Percentiles rank a stretch among this genome's conserved stretches.
phyloP scores from a whole-genome alignment of 2,888 invertebrate genomes.

The Macrophya alboannulata region DNA sequence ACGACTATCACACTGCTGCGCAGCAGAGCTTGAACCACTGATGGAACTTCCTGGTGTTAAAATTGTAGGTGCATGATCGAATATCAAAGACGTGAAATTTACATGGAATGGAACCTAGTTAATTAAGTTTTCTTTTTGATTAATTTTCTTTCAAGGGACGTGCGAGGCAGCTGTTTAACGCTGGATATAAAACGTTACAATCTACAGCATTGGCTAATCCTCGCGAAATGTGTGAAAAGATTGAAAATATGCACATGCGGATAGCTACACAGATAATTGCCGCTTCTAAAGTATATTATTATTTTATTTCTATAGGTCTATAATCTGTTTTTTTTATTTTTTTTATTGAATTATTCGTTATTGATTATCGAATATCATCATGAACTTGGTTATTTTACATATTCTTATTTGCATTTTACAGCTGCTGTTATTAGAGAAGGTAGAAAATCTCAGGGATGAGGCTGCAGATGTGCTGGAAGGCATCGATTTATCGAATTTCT shows the following conservation, averaged over 20 bases:
- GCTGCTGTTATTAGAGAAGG: slow-evolving; percentile 91
- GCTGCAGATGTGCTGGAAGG: slow-evolving; percentile 88
- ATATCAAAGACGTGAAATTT: neutral
- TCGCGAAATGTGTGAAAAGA: slow-evolving; percentile 83
- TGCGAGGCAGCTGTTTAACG: slow-evolving; percentile 91
- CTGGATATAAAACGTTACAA: slow-evolving; percentile 90
- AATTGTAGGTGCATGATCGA: slow-evolving; percentile 82
- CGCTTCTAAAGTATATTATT: slow-evolving; percentile 88
- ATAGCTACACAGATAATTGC: slow-evolving; percentile 92
- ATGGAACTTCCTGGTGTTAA: slow-evolving; percentile 95
- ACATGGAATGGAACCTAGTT: no score
- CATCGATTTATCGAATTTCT: slow-evolving; percentile 68
- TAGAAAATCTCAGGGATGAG: slow-evolving; percentile 93
- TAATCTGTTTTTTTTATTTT: neutral
- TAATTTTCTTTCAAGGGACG: slow-evolving; percentile 83
- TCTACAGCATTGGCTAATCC: slow-evolving; percentile 89
- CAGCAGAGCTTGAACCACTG: slow-evolving; percentile 89
- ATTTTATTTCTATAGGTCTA: neutral
- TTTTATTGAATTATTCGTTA: neutral
- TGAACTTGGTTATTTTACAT: neutral
- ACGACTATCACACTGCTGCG: slow-evolving; percentile 91
- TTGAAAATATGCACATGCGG: slow-evolving; percentile 88
- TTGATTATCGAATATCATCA: neutral
- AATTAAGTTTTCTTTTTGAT: neutral
- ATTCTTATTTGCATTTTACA: slow-evolving; percentile 78